Percentiles rank a stretch among this genome's conserved stretches.
Evolutionary conservation across 2,113 vertebrate genomes (phyloP).

Genomic region (Chaenogobius annularis): DNA sequence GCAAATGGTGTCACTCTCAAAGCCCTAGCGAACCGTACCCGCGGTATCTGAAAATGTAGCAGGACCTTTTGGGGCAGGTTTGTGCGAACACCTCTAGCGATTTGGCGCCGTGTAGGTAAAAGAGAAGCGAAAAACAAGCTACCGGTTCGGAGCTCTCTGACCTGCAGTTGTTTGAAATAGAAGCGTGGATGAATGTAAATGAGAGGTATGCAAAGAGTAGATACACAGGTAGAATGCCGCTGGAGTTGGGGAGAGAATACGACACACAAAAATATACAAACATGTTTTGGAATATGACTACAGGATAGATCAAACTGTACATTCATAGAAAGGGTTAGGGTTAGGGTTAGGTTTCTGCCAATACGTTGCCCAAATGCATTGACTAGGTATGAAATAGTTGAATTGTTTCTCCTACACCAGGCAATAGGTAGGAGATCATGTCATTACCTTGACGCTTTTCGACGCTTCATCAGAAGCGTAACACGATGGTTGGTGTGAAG

Average conservation of each 20-base stretch:
- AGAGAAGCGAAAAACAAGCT: neutral
- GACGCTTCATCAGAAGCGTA: no score
- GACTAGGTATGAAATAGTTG: no score
- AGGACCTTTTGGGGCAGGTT: constrained; percentile 3
- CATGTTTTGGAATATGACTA: no score
- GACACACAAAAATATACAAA: no score
- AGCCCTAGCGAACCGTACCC: constrained; percentile 2
- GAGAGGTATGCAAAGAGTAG: neutral
- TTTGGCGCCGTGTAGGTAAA: constrained; percentile 17
- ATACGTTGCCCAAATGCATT: no score
- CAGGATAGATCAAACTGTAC: no score
- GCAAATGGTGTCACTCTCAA: constrained; percentile 17
- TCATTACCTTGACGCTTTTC: no score
- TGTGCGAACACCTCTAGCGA: neutral
- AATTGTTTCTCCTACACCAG: no score
- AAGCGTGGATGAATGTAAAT: constrained; percentile 3
- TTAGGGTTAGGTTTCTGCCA: no score
- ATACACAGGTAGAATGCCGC: neutral
- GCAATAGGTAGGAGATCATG: no score
- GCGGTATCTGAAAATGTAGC: constrained; percentile 7
- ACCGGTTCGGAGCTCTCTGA: neutral
- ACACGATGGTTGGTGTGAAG: no score
- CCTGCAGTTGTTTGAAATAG: neutral
- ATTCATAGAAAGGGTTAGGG: no score
- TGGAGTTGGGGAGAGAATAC: neutral